Percentiles rank a stretch among this genome's conserved stretches.
phyloP scores from a whole-genome alignment of 1,140 invertebrate genomes.

The Tenebrio molitor region DNA sequence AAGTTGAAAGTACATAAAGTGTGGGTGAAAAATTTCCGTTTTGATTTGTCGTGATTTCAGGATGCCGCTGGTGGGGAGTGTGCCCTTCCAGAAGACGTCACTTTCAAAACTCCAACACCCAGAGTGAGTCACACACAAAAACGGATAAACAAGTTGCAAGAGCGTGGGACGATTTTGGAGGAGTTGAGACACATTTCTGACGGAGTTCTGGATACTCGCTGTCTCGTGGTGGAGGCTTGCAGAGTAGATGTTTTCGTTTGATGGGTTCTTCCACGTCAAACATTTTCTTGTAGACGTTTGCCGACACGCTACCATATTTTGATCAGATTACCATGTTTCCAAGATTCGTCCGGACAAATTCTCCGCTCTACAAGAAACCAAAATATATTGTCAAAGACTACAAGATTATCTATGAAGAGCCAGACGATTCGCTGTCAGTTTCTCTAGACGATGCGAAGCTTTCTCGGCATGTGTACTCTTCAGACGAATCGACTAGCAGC shows the following conservation, averaged over 20 bases:
- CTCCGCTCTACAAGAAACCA: neutral
- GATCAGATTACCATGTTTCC: conserved; percentile 7
- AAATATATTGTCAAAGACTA: neutral
- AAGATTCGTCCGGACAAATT: neutral
- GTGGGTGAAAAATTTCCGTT: neutral
- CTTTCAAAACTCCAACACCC: neutral
- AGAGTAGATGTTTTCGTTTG: too few species aligned
- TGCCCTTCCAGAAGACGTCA: neutral
- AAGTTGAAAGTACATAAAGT: conserved; percentile 39
- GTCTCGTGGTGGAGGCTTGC: too few species aligned
- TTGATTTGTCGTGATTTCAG: neutral
- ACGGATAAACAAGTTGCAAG: neutral
- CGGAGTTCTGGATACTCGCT: neutral
- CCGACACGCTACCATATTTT: too few species aligned
- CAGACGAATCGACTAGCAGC: too few species aligned
- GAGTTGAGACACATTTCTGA: conserved; percentile 5
- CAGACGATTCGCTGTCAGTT: neutral
- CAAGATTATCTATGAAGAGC: neutral
- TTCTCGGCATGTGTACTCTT: too few species aligned
- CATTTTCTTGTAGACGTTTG: too few species aligned
- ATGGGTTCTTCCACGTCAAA: too few species aligned
- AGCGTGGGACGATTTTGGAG: neutral
- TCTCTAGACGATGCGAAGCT: too few species aligned
- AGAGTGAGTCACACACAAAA: neutral
- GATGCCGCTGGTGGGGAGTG: neutral